Conservation (phyloP, 2,888 invertebrate genomes). For the Rhogogaster chlorosoma region DNA sequence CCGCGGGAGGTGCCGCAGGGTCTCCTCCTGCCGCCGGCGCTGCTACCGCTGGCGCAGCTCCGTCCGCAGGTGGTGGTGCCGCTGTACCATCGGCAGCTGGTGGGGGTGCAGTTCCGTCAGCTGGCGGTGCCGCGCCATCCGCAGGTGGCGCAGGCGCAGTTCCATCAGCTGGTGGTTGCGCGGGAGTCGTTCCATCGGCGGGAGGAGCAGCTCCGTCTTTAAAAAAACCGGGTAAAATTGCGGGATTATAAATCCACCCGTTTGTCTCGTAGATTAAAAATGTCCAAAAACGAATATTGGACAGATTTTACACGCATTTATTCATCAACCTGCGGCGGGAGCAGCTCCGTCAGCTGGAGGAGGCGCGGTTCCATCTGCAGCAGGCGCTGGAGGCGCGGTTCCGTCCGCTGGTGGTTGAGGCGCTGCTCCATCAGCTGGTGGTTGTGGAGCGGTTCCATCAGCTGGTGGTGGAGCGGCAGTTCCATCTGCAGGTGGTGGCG, state of each 20-base stretch:
- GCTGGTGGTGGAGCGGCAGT: conserved; percentile 69
- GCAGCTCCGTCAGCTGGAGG: conserved; percentile 72
- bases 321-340: conserved; percentile 60
- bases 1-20: conserved; percentile 55
- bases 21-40: conserved; percentile 60
- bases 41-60: conserved; percentile 69
- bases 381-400: conserved; percentile 60
- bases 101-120: conserved; percentile 59
- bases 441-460: conserved; percentile 74
- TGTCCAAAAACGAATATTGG: neutral
- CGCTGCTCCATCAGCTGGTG: conserved; percentile 70
- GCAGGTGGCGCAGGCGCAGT: conserved; percentile 50
- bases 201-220: conserved; percentile 60
- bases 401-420: conserved; percentile 71
- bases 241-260: neutral
- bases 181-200: conserved; percentile 51
- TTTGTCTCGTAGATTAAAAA: neutral
- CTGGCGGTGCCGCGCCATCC: conserved; percentile 55
- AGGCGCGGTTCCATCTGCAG: conserved; percentile 58
- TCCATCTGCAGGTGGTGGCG: conserved; percentile 65
- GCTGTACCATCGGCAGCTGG: conserved; percentile 63
- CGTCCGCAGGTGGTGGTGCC: conserved; percentile 65
- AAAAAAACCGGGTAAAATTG: neutral
- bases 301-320: neutral
- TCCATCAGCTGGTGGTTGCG: conserved; percentile 50